Evolutionary conservation across 2,797 vertebrate genomes (phyloP).

Genomic region (Heliangelus exortis): DNA sequence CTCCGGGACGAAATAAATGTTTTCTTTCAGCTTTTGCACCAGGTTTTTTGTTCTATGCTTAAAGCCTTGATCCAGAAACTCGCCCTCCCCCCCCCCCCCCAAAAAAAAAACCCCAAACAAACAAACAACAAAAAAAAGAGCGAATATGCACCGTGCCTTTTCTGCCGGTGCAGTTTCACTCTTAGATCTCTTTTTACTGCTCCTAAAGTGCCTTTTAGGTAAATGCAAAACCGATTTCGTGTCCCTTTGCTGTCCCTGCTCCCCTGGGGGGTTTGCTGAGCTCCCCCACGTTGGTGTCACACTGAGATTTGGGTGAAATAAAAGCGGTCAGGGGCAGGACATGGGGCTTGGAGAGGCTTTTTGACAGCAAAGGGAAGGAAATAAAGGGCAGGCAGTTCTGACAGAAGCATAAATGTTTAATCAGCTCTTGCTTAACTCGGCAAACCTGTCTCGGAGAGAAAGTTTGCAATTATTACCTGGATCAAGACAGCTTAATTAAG

Average conservation of each 20-base stretch:
- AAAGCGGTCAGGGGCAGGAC: neutral
- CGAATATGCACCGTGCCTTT: neutral
- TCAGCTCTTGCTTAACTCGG: constrained; percentile 9
- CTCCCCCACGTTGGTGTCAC: fast-evolving
- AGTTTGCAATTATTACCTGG: constrained; percentile 67
- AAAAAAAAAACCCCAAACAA: neutral
- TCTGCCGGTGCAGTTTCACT: neutral
- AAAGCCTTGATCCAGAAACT: neutral
- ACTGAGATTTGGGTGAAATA: neutral
- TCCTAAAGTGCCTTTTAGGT: neutral
- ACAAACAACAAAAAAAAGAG: too few species aligned
- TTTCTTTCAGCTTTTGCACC: neutral
- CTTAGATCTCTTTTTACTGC: constrained; percentile 62
- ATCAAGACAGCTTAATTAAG: constrained; percentile 69
- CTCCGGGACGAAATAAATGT: fast-evolving
- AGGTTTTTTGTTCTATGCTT: neutral
- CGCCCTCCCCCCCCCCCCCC: neutral
- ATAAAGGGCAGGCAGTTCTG: neutral
- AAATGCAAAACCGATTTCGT: neutral
- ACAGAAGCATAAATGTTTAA: neutral
- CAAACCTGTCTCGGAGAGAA: neutral
- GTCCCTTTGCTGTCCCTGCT: neutral
- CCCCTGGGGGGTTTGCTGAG: fast-evolving
- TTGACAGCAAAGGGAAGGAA: neutral
- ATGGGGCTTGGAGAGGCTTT: neutral